Evolutionary conservation across 53 echinoderm and acorn worm species (phyloP), one percentile per base, ranked within the genome.

Genomic region (Stichopus horrens): DNA sequence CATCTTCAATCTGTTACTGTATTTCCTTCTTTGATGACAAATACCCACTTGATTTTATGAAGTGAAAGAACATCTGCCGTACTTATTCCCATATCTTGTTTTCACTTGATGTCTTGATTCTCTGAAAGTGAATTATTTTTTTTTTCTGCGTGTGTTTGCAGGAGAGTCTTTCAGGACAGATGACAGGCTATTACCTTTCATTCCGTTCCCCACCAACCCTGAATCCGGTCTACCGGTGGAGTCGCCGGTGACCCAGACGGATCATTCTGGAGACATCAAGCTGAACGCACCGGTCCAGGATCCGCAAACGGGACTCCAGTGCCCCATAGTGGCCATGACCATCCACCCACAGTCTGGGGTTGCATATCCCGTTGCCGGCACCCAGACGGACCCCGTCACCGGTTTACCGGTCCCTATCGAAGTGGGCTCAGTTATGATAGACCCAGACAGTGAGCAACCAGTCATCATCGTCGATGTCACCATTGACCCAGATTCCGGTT

Each of bases 341-440:
- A 98, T 98, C 73, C 99, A 98, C 86, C 99, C 99, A 1, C 96
- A 98, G 88, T 93, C 99, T 2, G 99, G 99, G 19, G 94, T 98
- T 21, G 95, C 94, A 18, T 98, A 96, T 90, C 99, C 99, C 9
- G 96, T 98, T 53, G 94, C 89, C 8, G 99, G 99, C 14, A 98
- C 99, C 90, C 99, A 98, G 68, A 92, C 96, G 0, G 99, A 98
- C 91, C 99, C 99, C 10, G 96, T 98, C 51, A 98, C 99, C 5
- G 96, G 95, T 16, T 91, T 98, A 19, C 95, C 96, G 9, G 92
- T 98, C 18, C 96, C 99, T 21, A 96, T 98, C 55, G 99, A 98
- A 90, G 75, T 98, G 4, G 99, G 99, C 13, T 94, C 99, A 1
- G 77, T 98, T 8, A 98, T 98, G 99, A 94, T 98, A 13, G 99